Evolutionary conservation across 2,113 vertebrate genomes (phyloP).

Genomic region (Trachemys scripta): DNA sequence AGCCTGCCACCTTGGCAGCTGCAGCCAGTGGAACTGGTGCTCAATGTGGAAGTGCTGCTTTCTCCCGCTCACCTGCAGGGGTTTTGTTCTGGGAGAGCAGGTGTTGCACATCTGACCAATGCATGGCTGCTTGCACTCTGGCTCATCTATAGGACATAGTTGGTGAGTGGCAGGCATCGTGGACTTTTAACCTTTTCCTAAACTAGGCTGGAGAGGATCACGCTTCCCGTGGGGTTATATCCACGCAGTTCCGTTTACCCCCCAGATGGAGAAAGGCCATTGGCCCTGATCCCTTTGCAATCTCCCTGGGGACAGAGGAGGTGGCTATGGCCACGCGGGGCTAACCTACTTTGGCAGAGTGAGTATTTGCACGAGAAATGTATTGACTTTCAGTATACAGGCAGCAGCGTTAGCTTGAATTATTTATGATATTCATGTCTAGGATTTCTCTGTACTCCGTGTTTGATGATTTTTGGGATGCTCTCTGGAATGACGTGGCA

Average conservation of each 20-base stretch:
- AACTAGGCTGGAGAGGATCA: not conserved
- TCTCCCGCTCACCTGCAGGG: fast-evolving
- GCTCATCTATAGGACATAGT: fast-evolving
- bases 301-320: not conserved
- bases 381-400: not conserved
- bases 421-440: not conserved
- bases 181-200: not conserved
- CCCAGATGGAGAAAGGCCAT: no score
- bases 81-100: not conserved
- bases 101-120: not conserved
- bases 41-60: not conserved
- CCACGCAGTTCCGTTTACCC: not conserved
- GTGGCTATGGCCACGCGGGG: not conserved
- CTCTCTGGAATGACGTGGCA: not conserved
- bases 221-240: not conserved
- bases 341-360: not conserved
- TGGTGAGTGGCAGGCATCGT: not conserved
- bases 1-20: not conserved
- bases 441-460: conserved; percentile 14
- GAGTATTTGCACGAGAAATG: not conserved
- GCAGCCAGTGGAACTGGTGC: not conserved
- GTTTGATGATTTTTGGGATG: not conserved
- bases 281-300: not conserved
- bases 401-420: conserved; percentile 15
- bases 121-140: not conserved